Evolutionary conservation across 2,888 invertebrate genomes (phyloP).

Genomic region (Julus scanicus): DNA sequence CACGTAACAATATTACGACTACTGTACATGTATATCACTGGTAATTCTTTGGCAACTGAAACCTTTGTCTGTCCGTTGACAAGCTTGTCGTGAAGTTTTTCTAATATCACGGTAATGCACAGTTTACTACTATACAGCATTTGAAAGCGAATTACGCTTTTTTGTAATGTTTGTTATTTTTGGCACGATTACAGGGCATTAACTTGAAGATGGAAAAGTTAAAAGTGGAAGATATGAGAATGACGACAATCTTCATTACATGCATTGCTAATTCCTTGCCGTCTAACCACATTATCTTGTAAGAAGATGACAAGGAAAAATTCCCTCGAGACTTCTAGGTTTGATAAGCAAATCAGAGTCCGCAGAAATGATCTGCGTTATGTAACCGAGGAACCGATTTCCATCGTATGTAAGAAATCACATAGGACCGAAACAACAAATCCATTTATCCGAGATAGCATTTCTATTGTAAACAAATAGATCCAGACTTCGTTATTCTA

Average conservation of each 20-base stretch:
- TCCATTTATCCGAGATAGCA: neutral
- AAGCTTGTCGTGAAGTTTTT: neutral
- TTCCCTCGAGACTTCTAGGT: neutral
- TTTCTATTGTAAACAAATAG: conserved; percentile 19
- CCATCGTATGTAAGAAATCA: neutral
- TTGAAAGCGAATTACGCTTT: neutral
- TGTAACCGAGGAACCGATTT: neutral
- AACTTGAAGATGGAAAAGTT: neutral
- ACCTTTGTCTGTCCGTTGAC: too few relatives aligned
- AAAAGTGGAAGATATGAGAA: neutral
- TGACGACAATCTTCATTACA: conserved; percentile 36
- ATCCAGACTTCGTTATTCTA: neutral
- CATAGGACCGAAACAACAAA: neutral
- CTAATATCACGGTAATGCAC: neutral
- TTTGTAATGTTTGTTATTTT: neutral
- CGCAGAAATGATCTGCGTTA: neutral
- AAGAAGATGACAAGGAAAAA: conserved; percentile 11
- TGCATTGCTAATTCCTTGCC: conserved; percentile 19
- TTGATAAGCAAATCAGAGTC: conserved; percentile 36
- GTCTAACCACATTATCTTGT: neutral
- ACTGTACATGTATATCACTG: too few relatives aligned
- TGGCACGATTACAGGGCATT: neutral
- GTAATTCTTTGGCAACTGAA: too few relatives aligned
- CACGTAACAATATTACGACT: too few relatives aligned
- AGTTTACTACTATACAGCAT: too few relatives aligned